Evolutionary conservation across 1,140 invertebrate genomes (phyloP), one percentile per base, ranked within the genome.

Genomic region (Scaptomyza hsui): DNA sequence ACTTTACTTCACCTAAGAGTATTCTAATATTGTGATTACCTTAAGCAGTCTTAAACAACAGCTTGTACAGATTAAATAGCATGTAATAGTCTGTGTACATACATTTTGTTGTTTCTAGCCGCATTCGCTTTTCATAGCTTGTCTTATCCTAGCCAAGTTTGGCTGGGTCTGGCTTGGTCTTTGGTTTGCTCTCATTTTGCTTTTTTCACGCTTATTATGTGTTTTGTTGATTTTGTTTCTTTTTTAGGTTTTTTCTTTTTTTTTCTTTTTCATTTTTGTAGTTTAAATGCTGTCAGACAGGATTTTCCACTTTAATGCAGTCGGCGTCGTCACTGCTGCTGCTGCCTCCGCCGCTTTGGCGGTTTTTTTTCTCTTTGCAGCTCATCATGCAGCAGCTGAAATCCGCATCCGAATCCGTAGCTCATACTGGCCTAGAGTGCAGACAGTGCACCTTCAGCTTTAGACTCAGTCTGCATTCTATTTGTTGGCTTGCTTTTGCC

Each of bases 301-400:
- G 80, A 85, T 85, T 85, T 85, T 85, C 80, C 81, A 85, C 80
- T 85, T 85, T 85, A 76, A 76, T 86, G 80, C 81, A 86, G 80
- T 85, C 76, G 76, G 55, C 47, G 21, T 44, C 61, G 61, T 29
- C 52, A 37, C 13, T 16, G 47, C 24, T 45, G 47, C 60, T 53
- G 78, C 41, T 56, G 44, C 60, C 26, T 29, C 7, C 18, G 32
- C 26, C n/a, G 39, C 18, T 75, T 79, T 76, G 76, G 68, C 76
- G 77, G 69, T 69, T 82, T 77, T 57, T 71, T 63, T 37, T 37
- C 32, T 37, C 6, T 37, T n/a, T 37, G 32, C 80, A 70, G 68
- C 76, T 80, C 81, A 86, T 86, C 80, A 85, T 85, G 75, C 62
- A 72, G 75, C 62, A 72, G 67, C 73, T 67, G 59, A 45, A 61